Evolutionary conservation across 2,113 vertebrate species (phyloP), one percentile per base, ranked within the genome.

Genomic region (Varanus komodoensis): DNA sequence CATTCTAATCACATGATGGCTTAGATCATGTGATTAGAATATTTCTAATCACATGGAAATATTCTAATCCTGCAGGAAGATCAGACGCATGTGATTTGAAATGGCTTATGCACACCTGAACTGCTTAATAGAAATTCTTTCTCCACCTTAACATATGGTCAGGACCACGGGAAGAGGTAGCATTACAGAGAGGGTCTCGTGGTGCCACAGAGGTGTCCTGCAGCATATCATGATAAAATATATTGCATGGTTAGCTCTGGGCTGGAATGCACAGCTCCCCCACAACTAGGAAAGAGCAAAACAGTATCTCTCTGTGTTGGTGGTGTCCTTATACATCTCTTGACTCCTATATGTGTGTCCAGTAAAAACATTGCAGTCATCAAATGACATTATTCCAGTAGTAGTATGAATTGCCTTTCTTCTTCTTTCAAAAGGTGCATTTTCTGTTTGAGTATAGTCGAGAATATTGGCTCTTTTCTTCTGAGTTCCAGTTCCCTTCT

Each of bases 71-170:
- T 89, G 68, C n/a, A 38, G 71, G 25, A 93, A 48, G 90, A 89
- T 77, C 38, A n/a, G 61, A 19, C 73, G n/a, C 82, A 92, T 91
- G 8, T 23, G 17, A 34, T 21, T 61, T 71, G 68, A 92, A 71
- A 91, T 27, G 29, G 9, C n/a, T 57, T 93, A 84, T 61, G 57
- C 19, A 90, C 1, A 32, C 3, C 23, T 91, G 2, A 73, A 34
- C 9, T 19, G n/a, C 38, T 68, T 3, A 68, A 23, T 69, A 14
- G 8, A 27, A 44, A n/a, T 48, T 68, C 6, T 68, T 23, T 12
- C 25, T 84, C 44, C 25, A 8, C 54, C 81, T 64, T 82, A n/a
- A 8, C 12, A 2, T 57, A 29, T 48, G 34, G 27, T 9, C 82
- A 67, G 34, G 57, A 83, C 4, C 64, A 50, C 11, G 29, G 38